Percentiles rank a stretch among this genome's conserved stretches.
phyloP scores from a whole-genome alignment of 2,888 invertebrate genomes.

The Pristionchus maxplancki region DNA sequence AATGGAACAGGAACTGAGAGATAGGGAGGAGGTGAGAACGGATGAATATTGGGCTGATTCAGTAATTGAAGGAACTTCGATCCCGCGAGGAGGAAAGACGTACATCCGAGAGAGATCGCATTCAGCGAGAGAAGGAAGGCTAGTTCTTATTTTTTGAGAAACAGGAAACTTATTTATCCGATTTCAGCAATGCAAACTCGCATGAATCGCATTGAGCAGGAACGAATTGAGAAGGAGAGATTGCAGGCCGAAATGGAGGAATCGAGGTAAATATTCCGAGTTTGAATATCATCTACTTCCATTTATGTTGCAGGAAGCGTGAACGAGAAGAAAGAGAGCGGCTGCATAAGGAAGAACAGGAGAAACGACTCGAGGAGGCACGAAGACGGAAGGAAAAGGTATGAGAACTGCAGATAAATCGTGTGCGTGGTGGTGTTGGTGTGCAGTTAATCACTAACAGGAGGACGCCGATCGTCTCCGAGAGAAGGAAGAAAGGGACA shows the following conservation, averaged over 20 bases:
- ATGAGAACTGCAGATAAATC: background rate
- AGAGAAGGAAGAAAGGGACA: conserved; percentile 50
- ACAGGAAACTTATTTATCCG: background rate
- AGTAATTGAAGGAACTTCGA: conserved; percentile 38
- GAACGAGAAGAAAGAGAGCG: conserved; percentile 33
- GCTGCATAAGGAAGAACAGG: background rate
- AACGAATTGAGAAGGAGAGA: conserved; percentile 19
- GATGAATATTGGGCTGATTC: background rate
- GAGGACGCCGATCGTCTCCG: conserved; percentile 14
- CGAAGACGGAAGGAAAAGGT: conserved; percentile 37
- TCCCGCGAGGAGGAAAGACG: conserved; percentile 47
- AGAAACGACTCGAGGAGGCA: conserved; percentile 6
- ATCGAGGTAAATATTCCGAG: background rate
- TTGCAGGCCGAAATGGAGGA: background rate
- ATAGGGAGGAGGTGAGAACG: conserved; percentile 20
- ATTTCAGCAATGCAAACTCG: conserved; percentile 38
- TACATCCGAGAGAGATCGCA: background rate
- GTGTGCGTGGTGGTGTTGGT: background rate
- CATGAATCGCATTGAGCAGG: background rate
- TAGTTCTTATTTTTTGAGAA: background rate
- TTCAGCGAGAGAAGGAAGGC: conserved; percentile 7
- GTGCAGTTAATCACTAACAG: background rate
- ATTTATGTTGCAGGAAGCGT: background rate
- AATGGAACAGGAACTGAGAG: conserved; percentile 20
- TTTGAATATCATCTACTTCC: background rate